Base-by-base conservation (phyloP, 1,140 invertebrate genomes). In the Drosophila tristis region DNA sequence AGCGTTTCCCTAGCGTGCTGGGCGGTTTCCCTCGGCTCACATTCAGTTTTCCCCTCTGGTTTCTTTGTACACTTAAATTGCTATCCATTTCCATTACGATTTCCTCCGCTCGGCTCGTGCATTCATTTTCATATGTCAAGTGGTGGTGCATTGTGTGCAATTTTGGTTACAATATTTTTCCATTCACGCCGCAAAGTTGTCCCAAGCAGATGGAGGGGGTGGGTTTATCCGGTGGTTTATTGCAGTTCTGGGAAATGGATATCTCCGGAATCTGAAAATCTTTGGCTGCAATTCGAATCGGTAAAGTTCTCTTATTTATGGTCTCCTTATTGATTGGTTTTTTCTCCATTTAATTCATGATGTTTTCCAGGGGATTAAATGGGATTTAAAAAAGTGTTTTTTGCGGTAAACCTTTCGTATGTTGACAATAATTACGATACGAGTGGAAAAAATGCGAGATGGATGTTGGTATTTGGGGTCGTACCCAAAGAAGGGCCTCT, bases 141-240 rank as follows among this genome's bases (percentile, higher is more conserved):
- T 70, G 44, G n/a, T 13, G 35, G 3, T 39, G 64, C 51, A 70
- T 70, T 70, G 67, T 67, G 53, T 70, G 67, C 45, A 31, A 71
- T 71, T 70, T 70, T 48, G 67, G 67, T 70, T 71, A 71, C 65
- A 70, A 70, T 71, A 70, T 58, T 58, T 58, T 67, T 16, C 44
- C 35, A 44, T 42, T 68, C 39, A 11, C 25, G 31, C 61, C 51
- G 42, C 51, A 63, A 25, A 55, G 60, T 63, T 63, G 47, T 11
- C 9, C 26, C 61, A 13, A 42, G 4, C 35, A 39, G 25, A 0
- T 45, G 49, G 57, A 70, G 68, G 57, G 5, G n/a, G 16, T 16
- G 20, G 15, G 53, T 26, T 53, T 53, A 58, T 70, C 45, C 65
- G 26, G 35, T 48, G 25, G 26, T 70, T 70, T 58, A 58, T 70